A percentile compares a stretch with the other conserved stretches of the same genome.
Conservation (phyloP, 2,797 vertebrate genomes). For the Synanceia verrucosa region DNA sequence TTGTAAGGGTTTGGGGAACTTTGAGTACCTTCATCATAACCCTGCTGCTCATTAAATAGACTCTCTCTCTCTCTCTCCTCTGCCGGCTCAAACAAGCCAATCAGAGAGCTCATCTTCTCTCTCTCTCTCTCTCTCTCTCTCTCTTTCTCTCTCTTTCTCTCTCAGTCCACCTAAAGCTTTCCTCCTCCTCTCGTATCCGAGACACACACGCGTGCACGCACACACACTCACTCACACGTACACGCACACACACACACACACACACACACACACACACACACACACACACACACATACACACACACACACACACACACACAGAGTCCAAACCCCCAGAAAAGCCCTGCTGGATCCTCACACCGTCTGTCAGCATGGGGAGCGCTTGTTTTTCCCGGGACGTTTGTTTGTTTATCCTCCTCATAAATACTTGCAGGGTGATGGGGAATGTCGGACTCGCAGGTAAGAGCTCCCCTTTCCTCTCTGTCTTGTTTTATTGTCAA, state of each 20-base stretch:
- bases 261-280: conserved; percentile 63
- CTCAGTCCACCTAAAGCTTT: conserved; percentile 77
- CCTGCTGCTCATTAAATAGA: conserved; percentile 45
- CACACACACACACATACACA: conserved; percentile 48
- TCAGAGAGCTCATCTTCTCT: conserved; percentile 75
- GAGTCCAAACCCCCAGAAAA: conserved; percentile 65
- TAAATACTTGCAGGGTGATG: conserved; percentile 85
- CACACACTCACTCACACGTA: conserved; percentile 64
- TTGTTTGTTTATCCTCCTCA: conserved; percentile 87
- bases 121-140: conserved; percentile 74
- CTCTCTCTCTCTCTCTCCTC: conserved; percentile 16
- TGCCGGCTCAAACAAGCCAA: conserved; percentile 81
- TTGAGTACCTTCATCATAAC: conserved; percentile 2
- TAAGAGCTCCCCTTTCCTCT: conserved; percentile 78
- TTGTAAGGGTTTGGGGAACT: neutral
- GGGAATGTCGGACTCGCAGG: conserved; percentile 89
- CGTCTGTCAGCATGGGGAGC: conserved; percentile 88
- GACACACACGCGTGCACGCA: conserved; percentile 67
- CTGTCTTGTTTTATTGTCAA: conserved; percentile 21
- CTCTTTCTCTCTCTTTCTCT: conserved; percentile 23
- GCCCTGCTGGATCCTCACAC: conserved; percentile 75
- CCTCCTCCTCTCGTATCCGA: conserved; percentile 76
- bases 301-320: conserved; percentile 58
- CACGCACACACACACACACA: conserved; percentile 43
- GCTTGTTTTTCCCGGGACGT: conserved; percentile 86